These are phyloP conservation scores for Lagocephalus sceleratus DNA, from an alignment of 2,797 vertebrate genomes.

Conservation along the genomic window DNA sequence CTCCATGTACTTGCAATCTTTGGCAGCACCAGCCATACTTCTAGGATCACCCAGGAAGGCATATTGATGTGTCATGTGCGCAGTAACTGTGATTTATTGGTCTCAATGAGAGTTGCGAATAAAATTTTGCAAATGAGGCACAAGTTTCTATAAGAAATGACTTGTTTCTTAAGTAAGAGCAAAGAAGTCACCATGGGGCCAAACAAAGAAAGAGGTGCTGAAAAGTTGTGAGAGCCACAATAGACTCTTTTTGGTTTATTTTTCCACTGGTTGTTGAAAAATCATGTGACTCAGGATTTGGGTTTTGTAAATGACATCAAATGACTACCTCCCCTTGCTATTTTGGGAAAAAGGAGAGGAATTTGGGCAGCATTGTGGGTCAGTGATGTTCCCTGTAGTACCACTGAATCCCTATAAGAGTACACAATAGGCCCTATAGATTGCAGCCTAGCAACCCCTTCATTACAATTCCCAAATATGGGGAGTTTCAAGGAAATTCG, in stretches of 20 bases:
- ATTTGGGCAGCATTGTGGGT: slow-evolving; percentile 65
- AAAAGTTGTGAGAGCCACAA: too few relatives aligned
- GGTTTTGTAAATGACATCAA: slow-evolving; percentile 35
- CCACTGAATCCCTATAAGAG: slow-evolving; percentile 63
- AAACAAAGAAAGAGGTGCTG: too few relatives aligned
- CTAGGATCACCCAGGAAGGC: too few relatives aligned
- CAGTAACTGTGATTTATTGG: too few relatives aligned
- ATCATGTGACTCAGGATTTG: slow-evolving; percentile 12
- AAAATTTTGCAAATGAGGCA: too few relatives aligned
- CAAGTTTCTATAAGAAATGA: too few relatives aligned
- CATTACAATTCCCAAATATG: slow-evolving; percentile 71
- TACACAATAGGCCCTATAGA: slow-evolving; percentile 70
- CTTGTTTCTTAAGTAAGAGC: too few relatives aligned
- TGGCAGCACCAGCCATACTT: too few relatives aligned
- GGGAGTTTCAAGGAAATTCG: slow-evolving; percentile 63
- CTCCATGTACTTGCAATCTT: too few relatives aligned
- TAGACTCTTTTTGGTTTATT: not conserved
- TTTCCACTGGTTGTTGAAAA: slow-evolving; percentile 12
- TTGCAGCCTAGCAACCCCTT: slow-evolving; percentile 74
- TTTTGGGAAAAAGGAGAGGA: slow-evolving; percentile 62
- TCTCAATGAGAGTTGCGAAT: too few relatives aligned
- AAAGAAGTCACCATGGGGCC: too few relatives aligned
- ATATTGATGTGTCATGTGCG: too few relatives aligned
- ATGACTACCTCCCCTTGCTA: slow-evolving; percentile 25
- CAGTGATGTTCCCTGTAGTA: slow-evolving; percentile 54